Conservation (phyloP, 1,140 invertebrate genomes). For the Caenorhabditis latens region DNA sequence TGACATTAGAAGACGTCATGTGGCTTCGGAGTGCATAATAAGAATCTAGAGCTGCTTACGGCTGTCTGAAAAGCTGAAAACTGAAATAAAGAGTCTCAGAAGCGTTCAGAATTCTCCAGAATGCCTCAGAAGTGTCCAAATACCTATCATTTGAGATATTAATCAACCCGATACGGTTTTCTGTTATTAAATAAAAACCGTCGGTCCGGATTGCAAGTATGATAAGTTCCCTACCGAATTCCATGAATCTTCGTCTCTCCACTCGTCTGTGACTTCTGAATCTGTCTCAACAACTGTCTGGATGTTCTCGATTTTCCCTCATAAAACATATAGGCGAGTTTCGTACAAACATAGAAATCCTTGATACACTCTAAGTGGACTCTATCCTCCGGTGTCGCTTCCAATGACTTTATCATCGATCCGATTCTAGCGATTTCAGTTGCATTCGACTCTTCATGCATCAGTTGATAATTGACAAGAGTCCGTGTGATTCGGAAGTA, state of each 20-base stretch:
- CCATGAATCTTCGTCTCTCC: conserved; percentile 9
- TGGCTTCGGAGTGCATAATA: too few species aligned
- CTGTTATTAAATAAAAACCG: too few species aligned
- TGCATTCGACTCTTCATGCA: not conserved
- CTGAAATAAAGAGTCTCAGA: too few species aligned
- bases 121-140: too few species aligned
- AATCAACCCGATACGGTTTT: too few species aligned
- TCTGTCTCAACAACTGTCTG: not conserved
- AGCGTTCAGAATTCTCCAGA: too few species aligned
- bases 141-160: too few species aligned
- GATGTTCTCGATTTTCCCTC: conserved; percentile 29
- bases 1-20: too few species aligned
- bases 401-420: not conserved
- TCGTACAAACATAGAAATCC: conserved; percentile 15
- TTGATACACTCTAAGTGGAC: conserved; percentile 4
- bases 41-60: too few species aligned
- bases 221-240: not conserved
- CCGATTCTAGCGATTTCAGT: not conserved
- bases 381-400: not conserved
- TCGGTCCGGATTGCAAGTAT: too few species aligned
- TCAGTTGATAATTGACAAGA: conserved; percentile 49
- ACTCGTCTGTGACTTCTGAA: conserved; percentile 41
- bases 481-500: conserved; percentile 59
- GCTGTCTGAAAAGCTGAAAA: too few species aligned
- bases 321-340: conserved; percentile 41